Percentiles rank a stretch among this genome's conserved stretches.
Conservation (phyloP, 2,888 invertebrate species). For the Quadriops clusia region DNA sequence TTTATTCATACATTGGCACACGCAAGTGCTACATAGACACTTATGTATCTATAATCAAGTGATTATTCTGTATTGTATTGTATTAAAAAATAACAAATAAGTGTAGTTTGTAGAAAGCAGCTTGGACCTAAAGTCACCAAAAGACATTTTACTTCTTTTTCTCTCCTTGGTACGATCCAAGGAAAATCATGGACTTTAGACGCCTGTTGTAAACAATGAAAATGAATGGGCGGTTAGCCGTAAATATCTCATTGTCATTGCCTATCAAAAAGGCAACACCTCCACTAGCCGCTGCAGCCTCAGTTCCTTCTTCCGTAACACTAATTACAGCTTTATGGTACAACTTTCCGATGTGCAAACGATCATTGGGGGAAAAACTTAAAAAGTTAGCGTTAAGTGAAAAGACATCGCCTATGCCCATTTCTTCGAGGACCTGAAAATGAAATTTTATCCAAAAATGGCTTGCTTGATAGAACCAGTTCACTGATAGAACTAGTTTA, state of each 20-base stretch:
- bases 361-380: slow-evolving; percentile 43
- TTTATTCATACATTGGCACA: too few relatives aligned
- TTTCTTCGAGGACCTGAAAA: slow-evolving; percentile 48
- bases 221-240: slow-evolving; percentile 77
- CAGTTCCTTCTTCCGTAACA: slow-evolving; percentile 75
- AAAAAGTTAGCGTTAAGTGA: slow-evolving; percentile 49
- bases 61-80: too few relatives aligned
- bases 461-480: too few relatives aligned
- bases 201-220: slow-evolving; percentile 67
- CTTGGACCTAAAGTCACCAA: too few relatives aligned
- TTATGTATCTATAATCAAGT: too few relatives aligned
- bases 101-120: too few relatives aligned
- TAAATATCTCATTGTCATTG: slow-evolving; percentile 70
- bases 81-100: too few relatives aligned
- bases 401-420: slow-evolving; percentile 65
- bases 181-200: slow-evolving; percentile 52
- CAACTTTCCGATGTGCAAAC: slow-evolving; percentile 39
- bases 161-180: too few relatives aligned
- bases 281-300: slow-evolving; percentile 77
- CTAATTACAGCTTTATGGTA: slow-evolving; percentile 76
- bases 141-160: too few relatives aligned
- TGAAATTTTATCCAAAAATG: too few relatives aligned
- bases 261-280: slow-evolving; percentile 77
- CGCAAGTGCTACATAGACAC: too few relatives aligned
- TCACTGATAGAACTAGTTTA: too few relatives aligned